Evolutionary conservation across 2,888 invertebrate species (phyloP), one percentile per base, ranked within the genome.

Genomic region (Vanessa cardui): DNA sequence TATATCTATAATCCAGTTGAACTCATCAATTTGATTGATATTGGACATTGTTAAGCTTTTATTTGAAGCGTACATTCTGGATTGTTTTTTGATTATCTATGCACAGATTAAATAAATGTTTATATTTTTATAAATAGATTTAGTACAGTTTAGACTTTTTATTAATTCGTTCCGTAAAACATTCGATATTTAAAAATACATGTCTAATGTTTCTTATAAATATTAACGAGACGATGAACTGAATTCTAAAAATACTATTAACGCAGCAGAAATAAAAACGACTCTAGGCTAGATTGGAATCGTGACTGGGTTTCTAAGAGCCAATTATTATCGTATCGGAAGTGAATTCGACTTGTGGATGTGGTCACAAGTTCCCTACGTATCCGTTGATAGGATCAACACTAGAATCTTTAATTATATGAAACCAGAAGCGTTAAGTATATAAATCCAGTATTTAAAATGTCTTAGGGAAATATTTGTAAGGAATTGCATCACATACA

Each of bases 261-360:
- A 49, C 26, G 45, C 15, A 31, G 62, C 44, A 21, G 58, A 46
- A 50, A 61, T 61, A 62, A 67, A 62, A 59, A 54, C 44, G 60
- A 64, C 50, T n/a, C 56, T 58, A 59, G 50, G 63, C 63, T 61
- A 66, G 61, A 69, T 71, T 64, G 33, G 68, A 62, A 62, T 63
- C 71, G 71, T 71, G 71, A 63, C 50, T 52, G 1, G 66, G 46
- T 47, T 69, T 31, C 44, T 33, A 64, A 71, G 46, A 49, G 65
- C 58, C 46, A 66, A 71, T 69, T 64, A 73, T 69, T 77, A 74
- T 78, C 76, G 75, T 78, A 79, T 84, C 84, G 84, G 85, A 87
- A 84, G 85, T 81, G 70, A 74, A 73, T 74, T 71, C 74, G 72
- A 69, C 72, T 72, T 71, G 80, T 82, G 83, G 82, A 83, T 83